Evolutionary conservation across 1,140 invertebrate genomes (phyloP), one percentile per base, ranked within the genome.

Genomic region (Brachionus manjavacas): DNA sequence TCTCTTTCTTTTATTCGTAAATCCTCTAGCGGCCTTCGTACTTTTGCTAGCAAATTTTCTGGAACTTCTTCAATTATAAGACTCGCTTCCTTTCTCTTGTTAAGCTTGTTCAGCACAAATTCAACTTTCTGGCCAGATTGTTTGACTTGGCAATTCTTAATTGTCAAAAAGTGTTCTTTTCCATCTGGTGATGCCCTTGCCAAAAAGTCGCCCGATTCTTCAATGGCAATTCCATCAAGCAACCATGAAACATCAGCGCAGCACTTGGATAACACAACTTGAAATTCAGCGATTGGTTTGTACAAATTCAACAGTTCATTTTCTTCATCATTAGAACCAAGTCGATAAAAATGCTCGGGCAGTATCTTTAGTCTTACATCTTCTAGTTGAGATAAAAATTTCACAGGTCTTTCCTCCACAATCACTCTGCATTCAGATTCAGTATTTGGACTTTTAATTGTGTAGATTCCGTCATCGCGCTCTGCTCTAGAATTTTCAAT

Each of bases 91-190:
- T 12, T 49, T 76, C 25, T 46, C 52, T 49, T 46, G 14, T 16
- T 25, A 49, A 8, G 9, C 52, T 49, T 49, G 49, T 76, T 76
- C 4, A 76, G 14, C 28, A 11, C 1, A 14, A 76, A 49, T 49
- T 16, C 2, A 49, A 76, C 49, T 14, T 1, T 46, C 9, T 43
- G 11, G 8, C 31, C 31, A 3, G 25, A 46, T n/a, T 81, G 46
- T 35, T 64, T 25, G 14, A 64, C 35, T 9, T 52, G 9, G 16
- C 79, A 81, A 81, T 81, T 81, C 23, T 81, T 60, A 64, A 81
- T 81, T 3, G 31, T 64, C 12, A 68, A 60, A 46, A 25, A n/a
- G 64, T 68, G 52, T 43, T 60, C 43, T 39, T 81, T 81, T 1
- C 12, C 8, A n/a, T 68, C 64, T 28, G n/a, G 49, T 7, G 79